Evolutionary conservation across 2,797 vertebrate genomes (phyloP).

Genomic region (Poecilia picta): DNA sequence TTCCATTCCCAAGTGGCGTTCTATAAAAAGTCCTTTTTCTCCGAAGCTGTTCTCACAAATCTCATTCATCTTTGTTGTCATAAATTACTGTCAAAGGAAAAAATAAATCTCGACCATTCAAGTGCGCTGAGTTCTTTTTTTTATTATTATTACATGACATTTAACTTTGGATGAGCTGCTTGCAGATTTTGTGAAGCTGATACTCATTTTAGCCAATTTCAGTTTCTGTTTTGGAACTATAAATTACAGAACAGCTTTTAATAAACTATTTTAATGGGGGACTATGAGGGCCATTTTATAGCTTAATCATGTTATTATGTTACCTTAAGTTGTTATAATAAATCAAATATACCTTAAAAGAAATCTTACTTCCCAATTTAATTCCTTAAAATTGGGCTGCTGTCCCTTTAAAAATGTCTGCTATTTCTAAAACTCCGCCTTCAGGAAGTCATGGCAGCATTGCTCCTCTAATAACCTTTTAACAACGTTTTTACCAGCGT

Average conservation of each 20-base stretch:
- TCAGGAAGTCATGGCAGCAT: too few species aligned
- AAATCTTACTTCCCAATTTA: too few species aligned
- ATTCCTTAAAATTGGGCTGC: too few species aligned
- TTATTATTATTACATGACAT: neutral
- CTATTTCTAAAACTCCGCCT: too few species aligned
- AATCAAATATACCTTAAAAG: too few species aligned
- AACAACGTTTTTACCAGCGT: too few species aligned
- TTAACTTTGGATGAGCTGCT: neutral
- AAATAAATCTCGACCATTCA: neutral
- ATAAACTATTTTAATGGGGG: neutral
- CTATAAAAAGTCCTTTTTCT: conserved; percentile 10
- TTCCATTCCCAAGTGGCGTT: conserved; percentile 17
- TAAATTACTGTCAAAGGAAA: neutral
- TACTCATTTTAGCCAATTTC: neutral
- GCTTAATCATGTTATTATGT: too few species aligned
- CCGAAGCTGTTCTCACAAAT: conserved; percentile 8
- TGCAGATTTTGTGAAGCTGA: neutral
- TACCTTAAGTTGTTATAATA: too few species aligned
- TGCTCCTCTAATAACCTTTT: too few species aligned
- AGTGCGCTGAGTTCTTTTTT: neutral
- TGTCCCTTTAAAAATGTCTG: too few species aligned
- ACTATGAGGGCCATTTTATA: too few species aligned
- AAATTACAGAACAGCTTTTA: neutral
- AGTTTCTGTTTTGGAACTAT: neutral
- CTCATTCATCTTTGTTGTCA: neutral